A percentile compares a stretch with the other conserved stretches of the same genome.
Conservation (phyloP, 2,113 vertebrate genomes). For the Paramisgurnus dabryanus region DNA sequence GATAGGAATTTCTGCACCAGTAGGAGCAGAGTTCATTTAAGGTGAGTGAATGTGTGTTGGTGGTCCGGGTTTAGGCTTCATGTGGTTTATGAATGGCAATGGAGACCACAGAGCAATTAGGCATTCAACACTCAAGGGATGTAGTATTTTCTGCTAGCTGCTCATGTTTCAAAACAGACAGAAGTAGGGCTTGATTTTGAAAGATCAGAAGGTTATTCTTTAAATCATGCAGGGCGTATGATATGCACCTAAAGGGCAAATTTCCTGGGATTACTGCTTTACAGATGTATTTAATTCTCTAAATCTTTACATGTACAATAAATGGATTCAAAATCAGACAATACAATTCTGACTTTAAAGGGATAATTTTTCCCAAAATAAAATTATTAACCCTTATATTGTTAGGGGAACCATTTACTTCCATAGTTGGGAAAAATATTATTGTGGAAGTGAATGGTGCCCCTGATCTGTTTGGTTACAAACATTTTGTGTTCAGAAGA, state of each 20-base stretch:
- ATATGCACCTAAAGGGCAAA: not conserved
- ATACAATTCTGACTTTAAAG: not conserved
- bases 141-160: slow-evolving; percentile 42
- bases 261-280: slow-evolving; percentile 37
- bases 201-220: slow-evolving; percentile 37
- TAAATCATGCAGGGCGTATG: slow-evolving; percentile 27
- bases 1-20: slow-evolving; percentile 47
- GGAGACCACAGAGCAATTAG: slow-evolving; percentile 35
- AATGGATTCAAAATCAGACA: slow-evolving; percentile 20
- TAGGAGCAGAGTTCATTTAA: slow-evolving; percentile 35
- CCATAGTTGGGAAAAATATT: too few relatives aligned
- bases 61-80: not conserved
- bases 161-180: slow-evolving; percentile 57
- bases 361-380: too few relatives aligned
- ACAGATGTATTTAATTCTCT: not conserved
- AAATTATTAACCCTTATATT: too few relatives aligned
- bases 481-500: too few relatives aligned
- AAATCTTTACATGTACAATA: slow-evolving; percentile 16
- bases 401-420: too few relatives aligned
- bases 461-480: too few relatives aligned
- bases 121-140: slow-evolving; percentile 40
- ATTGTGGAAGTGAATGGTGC: too few relatives aligned
- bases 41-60: slow-evolving; percentile 29
- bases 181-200: slow-evolving; percentile 11
- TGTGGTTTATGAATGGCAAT: slow-evolving; percentile 23